These are phyloP conservation scores for Anolis carolinensis DNA, from an alignment of 2,113 vertebrate genomes.

Conservation along the genomic window DNA sequence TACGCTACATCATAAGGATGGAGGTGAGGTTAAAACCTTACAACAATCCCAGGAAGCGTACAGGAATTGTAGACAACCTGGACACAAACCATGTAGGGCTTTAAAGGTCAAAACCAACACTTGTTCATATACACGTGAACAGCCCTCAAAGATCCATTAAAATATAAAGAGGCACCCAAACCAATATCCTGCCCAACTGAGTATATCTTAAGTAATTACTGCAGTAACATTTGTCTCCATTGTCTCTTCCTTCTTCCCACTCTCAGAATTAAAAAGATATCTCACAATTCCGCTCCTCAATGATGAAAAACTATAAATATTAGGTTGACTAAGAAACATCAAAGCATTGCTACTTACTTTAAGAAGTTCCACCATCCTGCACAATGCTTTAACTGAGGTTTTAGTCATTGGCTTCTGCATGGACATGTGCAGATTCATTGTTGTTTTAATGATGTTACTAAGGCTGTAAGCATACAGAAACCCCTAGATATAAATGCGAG, in stretches of 20 bases:
- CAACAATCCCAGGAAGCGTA: too few species aligned
- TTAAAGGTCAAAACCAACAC: too few species aligned
- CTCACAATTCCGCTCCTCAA: background rate
- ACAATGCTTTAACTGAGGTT: constrained; percentile 95
- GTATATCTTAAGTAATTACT: too few species aligned
- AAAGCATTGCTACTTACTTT: constrained; percentile 80
- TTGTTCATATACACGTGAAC: too few species aligned
- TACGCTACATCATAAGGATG: background rate
- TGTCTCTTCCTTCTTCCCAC: too few species aligned
- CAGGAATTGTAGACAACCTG: too few species aligned
- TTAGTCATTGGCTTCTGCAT: constrained; percentile 98
- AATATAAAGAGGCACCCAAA: too few species aligned
- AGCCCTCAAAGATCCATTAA: too few species aligned
- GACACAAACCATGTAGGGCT: too few species aligned
- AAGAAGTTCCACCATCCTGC: constrained; percentile 92
- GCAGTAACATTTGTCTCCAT: too few species aligned
- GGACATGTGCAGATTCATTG: constrained; percentile 98
- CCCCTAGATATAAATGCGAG: constrained; percentile 78
- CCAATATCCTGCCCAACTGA: too few species aligned
- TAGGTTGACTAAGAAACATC: background rate
- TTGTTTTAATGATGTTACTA: constrained; percentile 94
- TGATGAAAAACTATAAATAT: background rate
- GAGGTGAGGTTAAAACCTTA: background rate
- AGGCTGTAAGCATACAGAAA: constrained; percentile 96
- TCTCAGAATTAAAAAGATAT: too few species aligned